Base-by-base conservation (phyloP, 2,888 invertebrate species). In the Lochmaea crataegi region DNA sequence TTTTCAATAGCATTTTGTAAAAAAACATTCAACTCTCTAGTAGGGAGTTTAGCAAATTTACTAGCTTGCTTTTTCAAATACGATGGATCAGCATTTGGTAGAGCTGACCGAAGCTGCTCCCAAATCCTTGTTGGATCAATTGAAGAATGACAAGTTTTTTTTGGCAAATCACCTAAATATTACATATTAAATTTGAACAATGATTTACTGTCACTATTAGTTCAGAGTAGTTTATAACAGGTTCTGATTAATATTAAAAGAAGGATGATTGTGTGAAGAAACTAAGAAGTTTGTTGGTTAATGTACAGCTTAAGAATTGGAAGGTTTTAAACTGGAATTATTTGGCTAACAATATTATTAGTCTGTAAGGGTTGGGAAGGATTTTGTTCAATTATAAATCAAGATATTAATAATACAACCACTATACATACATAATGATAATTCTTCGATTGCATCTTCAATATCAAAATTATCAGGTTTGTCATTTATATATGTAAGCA, bases 11-110 rank as follows among this genome's bases (percentile, higher is more conserved):
- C 82, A 63, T 81, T 71, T 65, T 81, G 77, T 1, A 86, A 75
- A 78, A 85, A 86, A 3, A 78, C 58, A 58, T 82, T 77, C 12
- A 86, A 65, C 10, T 79, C 81, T 32, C 72, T 75, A 41, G 75
- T 75, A 9, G 82, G 74, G 61, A 82, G 66, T 5, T 70, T 16
- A 2, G 78, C 80, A n/a, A 85, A 80, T 56, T 76, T 79, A 60
- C 77, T 53, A 6, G 85, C 84, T 74, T 85, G 75, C 60, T 80
- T 78, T 73, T 79, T 77, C 72, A 87, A 79, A 77, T 84, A 86
- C 1, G 72, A 72, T 16, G 86, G 86, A 80, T 85, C 85, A 16
- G 84, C 86, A 74, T 82, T 79, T 11, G 86, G 86, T 51, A 86
- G 75, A 73, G 85, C 81, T 41, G 83, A 82, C 71, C 80, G 75